Evolutionary conservation across 2,888 invertebrate species (phyloP).

Genomic region (Spicauda simplicius): DNA sequence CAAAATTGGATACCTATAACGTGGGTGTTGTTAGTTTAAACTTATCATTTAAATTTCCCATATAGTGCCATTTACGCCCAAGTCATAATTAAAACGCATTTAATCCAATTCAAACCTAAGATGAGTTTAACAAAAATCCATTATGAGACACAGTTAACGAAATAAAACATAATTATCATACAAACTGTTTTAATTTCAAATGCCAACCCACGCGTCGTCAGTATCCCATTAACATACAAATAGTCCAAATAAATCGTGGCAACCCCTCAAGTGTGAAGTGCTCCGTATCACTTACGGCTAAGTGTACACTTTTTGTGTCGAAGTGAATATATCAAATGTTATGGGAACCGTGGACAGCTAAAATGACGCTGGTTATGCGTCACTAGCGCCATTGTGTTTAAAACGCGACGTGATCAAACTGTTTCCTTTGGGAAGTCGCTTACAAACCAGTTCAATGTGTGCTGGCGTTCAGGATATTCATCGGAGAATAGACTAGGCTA

Average conservation of each 20-base stretch:
- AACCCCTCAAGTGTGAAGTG: slow-evolving; percentile 13
- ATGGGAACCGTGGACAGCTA: background rate
- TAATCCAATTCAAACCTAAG: background rate
- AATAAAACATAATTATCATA: slow-evolving; percentile 23
- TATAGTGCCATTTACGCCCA: background rate
- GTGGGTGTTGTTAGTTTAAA: too few species aligned
- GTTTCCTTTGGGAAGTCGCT: too few species aligned
- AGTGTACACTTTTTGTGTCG: slow-evolving; percentile 17
- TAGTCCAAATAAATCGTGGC: slow-evolving; percentile 28
- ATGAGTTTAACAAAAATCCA: background rate
- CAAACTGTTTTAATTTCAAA: slow-evolving; percentile 29
- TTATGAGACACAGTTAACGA: background rate
- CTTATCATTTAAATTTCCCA: too few species aligned
- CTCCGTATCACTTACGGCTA: slow-evolving; percentile 14
- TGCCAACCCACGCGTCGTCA: slow-evolving; percentile 4
- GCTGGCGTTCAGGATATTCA: too few species aligned
- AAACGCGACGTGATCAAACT: too few species aligned
- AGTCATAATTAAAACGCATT: background rate
- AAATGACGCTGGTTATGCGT: background rate
- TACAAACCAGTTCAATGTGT: too few species aligned
- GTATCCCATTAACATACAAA: slow-evolving; percentile 23
- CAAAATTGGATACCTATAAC: too few species aligned
- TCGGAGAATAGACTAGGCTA: too few species aligned
- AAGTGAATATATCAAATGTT: slow-evolving; percentile 11
- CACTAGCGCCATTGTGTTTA: too few species aligned